phyloP scores from a whole-genome alignment of 2,888 invertebrate genomes.

The Aspidapion aeneum region DNA sequence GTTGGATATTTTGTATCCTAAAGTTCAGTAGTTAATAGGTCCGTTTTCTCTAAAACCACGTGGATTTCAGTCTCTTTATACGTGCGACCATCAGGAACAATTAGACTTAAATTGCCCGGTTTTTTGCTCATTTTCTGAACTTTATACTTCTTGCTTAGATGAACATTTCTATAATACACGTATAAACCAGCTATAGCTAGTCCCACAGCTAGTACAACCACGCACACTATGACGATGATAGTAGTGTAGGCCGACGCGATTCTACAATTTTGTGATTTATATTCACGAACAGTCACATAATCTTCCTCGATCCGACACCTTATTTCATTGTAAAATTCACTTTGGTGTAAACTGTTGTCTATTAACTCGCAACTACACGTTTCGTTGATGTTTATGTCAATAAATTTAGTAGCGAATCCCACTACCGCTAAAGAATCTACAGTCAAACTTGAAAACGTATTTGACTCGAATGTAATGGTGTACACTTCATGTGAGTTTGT shows the following conservation, averaged over 20 bases:
- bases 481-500: slow-evolving; percentile 48
- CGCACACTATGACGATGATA: slow-evolving; percentile 44
- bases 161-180: slow-evolving; percentile 45
- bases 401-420: slow-evolving; percentile 55
- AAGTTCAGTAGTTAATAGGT: slow-evolving; percentile 76
- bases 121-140: slow-evolving; percentile 40
- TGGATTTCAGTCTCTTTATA: slow-evolving; percentile 84
- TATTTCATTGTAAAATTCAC: slow-evolving; percentile 37
- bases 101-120: slow-evolving; percentile 56
- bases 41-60: slow-evolving; percentile 80
- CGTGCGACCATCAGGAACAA: slow-evolving; percentile 77
- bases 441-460: slow-evolving; percentile 55
- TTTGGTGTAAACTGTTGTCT: slow-evolving; percentile 31
- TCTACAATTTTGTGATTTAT: slow-evolving; percentile 38
- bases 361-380: slow-evolving; percentile 54
- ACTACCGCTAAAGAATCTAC: slow-evolving; percentile 58
- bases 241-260: slow-evolving; percentile 38
- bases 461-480: slow-evolving; percentile 60
- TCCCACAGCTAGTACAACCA: slow-evolving; percentile 49
- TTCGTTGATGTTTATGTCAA: slow-evolving; percentile 56
- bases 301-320: slow-evolving; percentile 38
- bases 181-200: slow-evolving; percentile 44
- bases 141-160: slow-evolving; percentile 43
- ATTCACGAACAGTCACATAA: slow-evolving; percentile 37
- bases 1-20: no score